These are phyloP conservation scores for Maniola hyperantus DNA, from an alignment of 2,888 invertebrate genomes.

Conservation along the genomic window DNA sequence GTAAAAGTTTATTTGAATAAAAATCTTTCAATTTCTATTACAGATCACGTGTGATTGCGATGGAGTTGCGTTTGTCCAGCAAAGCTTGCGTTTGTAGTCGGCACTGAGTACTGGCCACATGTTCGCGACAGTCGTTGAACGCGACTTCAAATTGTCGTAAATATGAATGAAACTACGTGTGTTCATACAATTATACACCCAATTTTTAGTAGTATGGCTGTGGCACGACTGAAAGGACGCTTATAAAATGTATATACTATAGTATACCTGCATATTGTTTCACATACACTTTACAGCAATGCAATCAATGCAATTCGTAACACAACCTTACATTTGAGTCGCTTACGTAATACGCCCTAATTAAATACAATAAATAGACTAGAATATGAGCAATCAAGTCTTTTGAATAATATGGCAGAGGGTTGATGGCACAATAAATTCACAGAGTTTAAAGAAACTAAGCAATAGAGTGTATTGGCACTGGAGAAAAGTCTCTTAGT, in stretches of 20 bases:
- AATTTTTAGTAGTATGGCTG: not conserved
- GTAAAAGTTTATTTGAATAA: too few relatives aligned
- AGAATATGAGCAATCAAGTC: slow-evolving; percentile 80
- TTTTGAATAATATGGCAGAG: slow-evolving; percentile 69
- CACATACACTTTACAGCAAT: not conserved
- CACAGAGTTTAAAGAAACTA: slow-evolving; percentile 35
- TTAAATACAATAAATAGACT: slow-evolving; percentile 68
- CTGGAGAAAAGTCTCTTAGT: slow-evolving; percentile 54
- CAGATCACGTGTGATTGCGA: too few relatives aligned
- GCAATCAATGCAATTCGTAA: slow-evolving; percentile 1
- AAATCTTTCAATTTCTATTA: too few relatives aligned
- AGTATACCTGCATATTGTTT: slow-evolving; percentile 6
- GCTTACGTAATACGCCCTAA: slow-evolving; percentile 37
- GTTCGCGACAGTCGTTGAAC: not conserved
- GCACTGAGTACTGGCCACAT: too few relatives aligned
- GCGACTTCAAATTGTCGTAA: not conserved
- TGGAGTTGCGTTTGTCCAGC: too few relatives aligned
- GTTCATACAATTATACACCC: not conserved
- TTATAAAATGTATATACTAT: not conserved
- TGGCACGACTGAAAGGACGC: not conserved
- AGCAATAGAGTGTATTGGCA: slow-evolving; percentile 49
- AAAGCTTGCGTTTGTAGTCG: too few relatives aligned
- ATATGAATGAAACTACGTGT: not conserved
- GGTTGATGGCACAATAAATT: slow-evolving; percentile 63
- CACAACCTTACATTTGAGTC: slow-evolving; percentile 26